Evolutionary conservation across 2,113 vertebrate species (phyloP).

Genomic region (Paramormyrops kingsleyae): DNA sequence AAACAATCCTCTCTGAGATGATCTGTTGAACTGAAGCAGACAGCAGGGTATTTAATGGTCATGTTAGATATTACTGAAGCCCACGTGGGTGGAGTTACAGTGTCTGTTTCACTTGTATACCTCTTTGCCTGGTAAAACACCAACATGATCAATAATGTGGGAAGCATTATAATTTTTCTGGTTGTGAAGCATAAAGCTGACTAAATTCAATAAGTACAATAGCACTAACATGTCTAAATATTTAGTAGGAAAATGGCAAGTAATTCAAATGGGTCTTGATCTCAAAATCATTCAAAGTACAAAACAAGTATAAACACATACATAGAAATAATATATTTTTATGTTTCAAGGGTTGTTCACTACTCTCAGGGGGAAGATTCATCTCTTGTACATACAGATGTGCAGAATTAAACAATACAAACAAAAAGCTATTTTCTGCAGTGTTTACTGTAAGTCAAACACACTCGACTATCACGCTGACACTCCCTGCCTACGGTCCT

Average conservation of each 20-base stretch:
- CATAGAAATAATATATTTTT: neutral
- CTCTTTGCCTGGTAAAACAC: neutral
- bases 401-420: conserved; percentile 10
- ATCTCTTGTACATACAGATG: neutral
- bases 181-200: neutral
- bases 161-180: neutral
- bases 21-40: conserved; percentile 10
- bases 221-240: neutral
- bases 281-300: conserved; percentile 18
- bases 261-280: neutral
- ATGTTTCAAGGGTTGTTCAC: neutral
- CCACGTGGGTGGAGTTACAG: neutral
- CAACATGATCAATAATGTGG: conserved; percentile 3
- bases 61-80: neutral
- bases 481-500: conserved; percentile 12
- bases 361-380: neutral
- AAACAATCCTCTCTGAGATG: neutral
- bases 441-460: conserved; percentile 6
- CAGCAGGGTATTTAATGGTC: neutral
- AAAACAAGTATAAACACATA: neutral
- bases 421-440: neutral
- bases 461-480: conserved; percentile 4
- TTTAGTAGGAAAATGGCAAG: conserved; percentile 9
- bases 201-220: conserved; percentile 9
- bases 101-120: neutral